Evolutionary conservation across 2,113 vertebrate species (phyloP).

Genomic region (Gobius niger): DNA sequence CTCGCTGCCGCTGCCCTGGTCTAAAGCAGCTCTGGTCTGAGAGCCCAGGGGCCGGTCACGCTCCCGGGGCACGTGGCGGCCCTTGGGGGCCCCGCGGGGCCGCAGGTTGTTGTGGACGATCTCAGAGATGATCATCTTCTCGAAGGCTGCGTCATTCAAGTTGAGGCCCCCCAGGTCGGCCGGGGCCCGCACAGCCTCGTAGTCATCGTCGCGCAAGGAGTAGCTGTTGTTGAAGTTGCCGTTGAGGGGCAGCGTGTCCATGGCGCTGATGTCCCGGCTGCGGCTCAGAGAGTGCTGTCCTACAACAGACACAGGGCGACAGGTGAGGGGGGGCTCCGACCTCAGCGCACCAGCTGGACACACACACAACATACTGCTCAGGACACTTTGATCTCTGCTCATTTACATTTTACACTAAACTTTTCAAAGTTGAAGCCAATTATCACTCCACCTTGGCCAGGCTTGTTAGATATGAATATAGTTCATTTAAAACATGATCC

Average conservation of each 20-base stretch:
- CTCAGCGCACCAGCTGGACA: constrained; percentile 20
- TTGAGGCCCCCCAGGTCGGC: constrained; percentile 88
- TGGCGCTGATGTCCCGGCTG: constrained; percentile 98
- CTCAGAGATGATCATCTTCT: constrained; percentile 99
- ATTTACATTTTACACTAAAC: constrained; percentile 44
- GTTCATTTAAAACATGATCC: constrained; percentile 82
- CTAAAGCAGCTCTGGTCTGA: constrained; percentile 55
- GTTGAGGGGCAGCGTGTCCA: constrained; percentile 99
- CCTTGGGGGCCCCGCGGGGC: constrained; percentile 80
- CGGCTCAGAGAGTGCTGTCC: constrained; percentile 97
- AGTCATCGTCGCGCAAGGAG: constrained; percentile 92
- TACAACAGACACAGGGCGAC: constrained; percentile 70
- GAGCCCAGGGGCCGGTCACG: constrained; percentile 47
- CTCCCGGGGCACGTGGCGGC: constrained; percentile 78
- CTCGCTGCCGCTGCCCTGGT: constrained; percentile 83
- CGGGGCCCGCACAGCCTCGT: constrained; percentile 81
- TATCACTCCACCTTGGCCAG: constrained; percentile 27
- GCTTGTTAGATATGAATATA: constrained; percentile 34
- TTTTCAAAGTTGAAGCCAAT: constrained; percentile 49
- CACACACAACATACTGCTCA: constrained; percentile 88
- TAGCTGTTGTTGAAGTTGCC: constrained; percentile 99
- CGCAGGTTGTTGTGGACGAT: constrained; percentile 98
- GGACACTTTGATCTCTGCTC: constrained; percentile 73
- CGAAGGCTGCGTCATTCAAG: constrained; percentile 93
- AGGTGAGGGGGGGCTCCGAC: constrained; percentile 28